These are phyloP conservation scores for Lemur catta DNA, from an alignment of 2,797 vertebrate genomes.

Conservation along the genomic window DNA sequence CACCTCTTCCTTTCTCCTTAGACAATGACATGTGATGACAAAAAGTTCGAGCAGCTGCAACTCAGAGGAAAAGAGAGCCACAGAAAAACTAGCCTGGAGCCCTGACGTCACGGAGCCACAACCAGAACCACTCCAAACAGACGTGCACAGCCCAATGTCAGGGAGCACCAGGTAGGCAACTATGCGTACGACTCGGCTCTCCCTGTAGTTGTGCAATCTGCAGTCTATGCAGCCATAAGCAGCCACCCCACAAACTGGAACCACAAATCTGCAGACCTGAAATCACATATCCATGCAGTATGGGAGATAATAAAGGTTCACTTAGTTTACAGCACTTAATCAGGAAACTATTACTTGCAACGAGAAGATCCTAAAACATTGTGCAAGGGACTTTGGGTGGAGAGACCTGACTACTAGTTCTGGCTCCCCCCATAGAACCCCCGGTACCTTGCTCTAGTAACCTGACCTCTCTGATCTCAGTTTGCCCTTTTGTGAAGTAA, in stretches of 20 bases:
- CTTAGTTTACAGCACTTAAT: neutral
- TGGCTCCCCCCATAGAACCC: neutral
- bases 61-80: neutral
- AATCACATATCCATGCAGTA: neutral
- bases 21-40: neutral
- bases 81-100: neutral
- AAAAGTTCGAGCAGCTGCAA: neutral
- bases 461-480: neutral
- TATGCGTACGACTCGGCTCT: rapidly evolving
- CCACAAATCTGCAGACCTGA: neutral
- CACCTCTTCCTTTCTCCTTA: neutral
- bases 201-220: neutral
- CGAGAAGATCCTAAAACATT: neutral
- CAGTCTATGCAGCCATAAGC: neutral
- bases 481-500: neutral
- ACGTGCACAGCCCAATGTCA: neutral
- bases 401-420: neutral
- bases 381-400: no score
- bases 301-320: neutral
- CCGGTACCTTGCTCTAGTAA: neutral
- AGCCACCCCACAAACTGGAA: neutral
- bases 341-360: neutral
- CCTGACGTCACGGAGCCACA: neutral
- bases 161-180: neutral
- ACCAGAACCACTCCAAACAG: neutral